Evolutionary conservation across 2,797 vertebrate species (phyloP), one percentile per base, ranked within the genome.

Genomic region (Melanotaenia pygmaea): DNA sequence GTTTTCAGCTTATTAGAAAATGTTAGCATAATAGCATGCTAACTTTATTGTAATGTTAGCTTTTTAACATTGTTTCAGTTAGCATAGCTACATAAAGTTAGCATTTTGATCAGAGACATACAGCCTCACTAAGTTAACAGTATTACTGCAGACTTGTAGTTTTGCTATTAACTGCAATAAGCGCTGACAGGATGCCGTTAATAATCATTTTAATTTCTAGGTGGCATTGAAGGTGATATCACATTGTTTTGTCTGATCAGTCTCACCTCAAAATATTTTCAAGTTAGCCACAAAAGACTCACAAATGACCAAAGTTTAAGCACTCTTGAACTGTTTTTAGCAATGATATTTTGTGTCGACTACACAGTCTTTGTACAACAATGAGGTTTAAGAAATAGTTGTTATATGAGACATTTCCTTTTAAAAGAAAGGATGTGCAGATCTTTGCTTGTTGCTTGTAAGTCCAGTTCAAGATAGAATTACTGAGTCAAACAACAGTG

Each of bases 401-500:
- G 6, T n/a, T 18, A 30, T n/a, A 35, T 6, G 30, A 26, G 43
- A 1, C 2, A 67, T 18, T 8, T 26, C 1, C 20, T 11, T 59
- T n/a, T 4, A n/a, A 20, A 61, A 64, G 5, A 4, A 5, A 40
- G 0, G 7, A 0, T 47, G 38, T 50, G 22, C n/a, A 59, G 2
- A 16, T 5, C 59, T 62, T 70, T 73, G 47, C 22, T 40, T 72
- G 61, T 71, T 59, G 60, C 24, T 60, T 12, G 54, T 43, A 67
- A 64, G 28, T 75, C 13, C 45, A 10, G 32, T 54, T 56, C 30
- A 34, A 7, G 16, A 22, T 59, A 67, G 65, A 76, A 81, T 81
- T 77, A 82, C 81, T 84, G 80, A 88, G 77, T 88, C 74, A 60
- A 60, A 71, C 30, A 64, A 12, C 14, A 20, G 32, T 7, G 32